A percentile compares a stretch with the other conserved stretches of the same genome.
These are phyloP conservation scores for Parus major DNA, from an alignment of 2,113 vertebrate species.

Conservation along the genomic window DNA sequence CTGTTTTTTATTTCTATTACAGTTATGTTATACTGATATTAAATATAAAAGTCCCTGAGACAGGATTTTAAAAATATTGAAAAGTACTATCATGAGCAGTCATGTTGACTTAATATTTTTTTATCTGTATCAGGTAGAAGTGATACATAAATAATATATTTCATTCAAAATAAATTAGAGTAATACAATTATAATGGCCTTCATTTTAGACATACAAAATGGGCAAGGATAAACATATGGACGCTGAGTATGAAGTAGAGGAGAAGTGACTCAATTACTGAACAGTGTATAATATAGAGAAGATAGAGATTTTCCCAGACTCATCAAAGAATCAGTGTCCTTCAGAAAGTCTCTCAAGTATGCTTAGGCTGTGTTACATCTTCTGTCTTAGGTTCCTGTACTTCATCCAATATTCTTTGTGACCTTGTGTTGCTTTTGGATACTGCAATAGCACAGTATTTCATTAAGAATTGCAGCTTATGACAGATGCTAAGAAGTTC, in stretches of 20 bases:
- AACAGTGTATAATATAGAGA: not conserved
- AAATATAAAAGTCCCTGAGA: not conserved
- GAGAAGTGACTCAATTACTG: not conserved
- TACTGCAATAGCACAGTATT: not conserved
- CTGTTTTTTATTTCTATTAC: not conserved
- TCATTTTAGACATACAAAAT: not conserved
- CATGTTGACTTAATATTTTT: not conserved
- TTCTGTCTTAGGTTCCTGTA: fast-evolving
- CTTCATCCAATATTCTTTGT: not conserved
- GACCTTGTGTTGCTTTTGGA: not conserved
- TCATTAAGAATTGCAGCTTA: not conserved
- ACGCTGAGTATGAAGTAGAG: not conserved
- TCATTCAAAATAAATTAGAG: not conserved
- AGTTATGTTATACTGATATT: not conserved
- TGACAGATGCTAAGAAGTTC: not conserved
- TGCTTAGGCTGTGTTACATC: not conserved
- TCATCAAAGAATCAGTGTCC: too few species aligned
- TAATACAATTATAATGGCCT: not conserved
- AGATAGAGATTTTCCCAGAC: not conserved
- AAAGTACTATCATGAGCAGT: not conserved
- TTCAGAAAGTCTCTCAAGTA: not conserved
- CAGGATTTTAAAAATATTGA: not conserved
- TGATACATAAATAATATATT: not conserved
- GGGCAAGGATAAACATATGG: not conserved
- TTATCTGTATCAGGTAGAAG: not conserved